Evolutionary conservation across 2,113 vertebrate species (phyloP), one percentile per base, ranked within the genome.

Genomic region (Eubucco bourcierii): DNA sequence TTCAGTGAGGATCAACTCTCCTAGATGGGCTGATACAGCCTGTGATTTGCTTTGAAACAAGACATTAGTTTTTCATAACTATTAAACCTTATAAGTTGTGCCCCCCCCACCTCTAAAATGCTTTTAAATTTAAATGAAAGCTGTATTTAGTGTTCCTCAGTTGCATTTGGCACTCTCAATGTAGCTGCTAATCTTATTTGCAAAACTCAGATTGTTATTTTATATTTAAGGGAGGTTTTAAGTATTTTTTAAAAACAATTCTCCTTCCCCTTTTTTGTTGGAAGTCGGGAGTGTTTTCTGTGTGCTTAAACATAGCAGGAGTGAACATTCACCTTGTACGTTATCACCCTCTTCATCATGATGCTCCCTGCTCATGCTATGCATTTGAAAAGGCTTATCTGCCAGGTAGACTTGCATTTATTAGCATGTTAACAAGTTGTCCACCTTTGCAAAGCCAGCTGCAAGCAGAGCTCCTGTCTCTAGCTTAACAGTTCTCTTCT

Each of bases 351-450:
- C 66, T 87, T 84, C 67, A 82, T 89, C 80, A 70, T 20, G 6
- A 65, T 92, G 86, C 77, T 88, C 58, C 71, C 52, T 34, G 20
- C 74, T 87, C 80, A 39, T 68, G 80, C 80, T 65, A 6, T 79
- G 55, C 88, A 68, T 90, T 91, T 79, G 66, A 76, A 91, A 81
- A 65, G 79, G 74, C 93, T 90, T 60, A 71, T 71, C 87, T 93
- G 88, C 58, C 71, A 87, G 78, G 52, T 83, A 85, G 80, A 46
- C n/a, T 6, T 44, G 39, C 79, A 82, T 90, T 71, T 90, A 92
- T 94, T 94, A 85, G 39, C 94, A 84, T 90, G 63, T 76, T 96
- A 95, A 95, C 5, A 23, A 93, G 79, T 63, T 64, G 80, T 80
- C 83, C 44, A 4, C 87, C 33, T 93, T 14, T 63, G 59, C 23